A percentile compares a stretch with the other conserved stretches of the same genome.
These are phyloP conservation scores for Tyto alba DNA, from an alignment of 2,113 vertebrate species.

Conservation along the genomic window DNA sequence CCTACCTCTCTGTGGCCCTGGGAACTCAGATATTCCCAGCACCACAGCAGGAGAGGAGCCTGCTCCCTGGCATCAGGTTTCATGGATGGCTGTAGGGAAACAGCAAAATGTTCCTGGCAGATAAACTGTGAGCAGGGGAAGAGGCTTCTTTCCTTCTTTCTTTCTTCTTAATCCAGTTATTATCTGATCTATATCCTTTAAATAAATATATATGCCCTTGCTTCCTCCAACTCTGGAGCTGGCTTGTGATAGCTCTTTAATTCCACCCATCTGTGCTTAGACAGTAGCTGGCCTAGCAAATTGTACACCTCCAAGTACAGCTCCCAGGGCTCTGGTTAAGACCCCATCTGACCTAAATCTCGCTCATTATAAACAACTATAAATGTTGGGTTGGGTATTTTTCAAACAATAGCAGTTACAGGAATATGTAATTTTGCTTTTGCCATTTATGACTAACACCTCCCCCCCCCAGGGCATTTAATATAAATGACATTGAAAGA, in stretches of 20 bases:
- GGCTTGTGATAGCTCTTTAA: neutral
- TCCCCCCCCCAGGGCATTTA: neutral
- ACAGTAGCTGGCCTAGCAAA: neutral
- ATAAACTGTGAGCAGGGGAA: neutral
- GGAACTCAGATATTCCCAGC: conserved; percentile 6
- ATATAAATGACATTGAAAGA: neutral
- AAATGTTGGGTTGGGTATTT: neutral
- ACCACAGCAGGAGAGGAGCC: neutral
- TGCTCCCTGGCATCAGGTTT: conserved; percentile 18
- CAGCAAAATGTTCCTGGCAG: neutral
- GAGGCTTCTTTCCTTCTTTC: neutral
- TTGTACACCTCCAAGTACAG: neutral
- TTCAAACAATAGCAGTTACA: neutral
- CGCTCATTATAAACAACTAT: neutral
- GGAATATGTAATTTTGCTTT: conserved; percentile 8
- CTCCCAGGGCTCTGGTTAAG: neutral
- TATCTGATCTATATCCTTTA: conserved; percentile 15
- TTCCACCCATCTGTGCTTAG: neutral
- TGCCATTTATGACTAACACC: neutral
- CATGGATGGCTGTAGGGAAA: neutral
- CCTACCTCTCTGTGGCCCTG: neutral
- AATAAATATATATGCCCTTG: neutral
- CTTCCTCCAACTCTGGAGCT: neutral
- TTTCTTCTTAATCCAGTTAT: neutral
- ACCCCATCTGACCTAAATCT: neutral